Base-by-base conservation (phyloP, 2,888 invertebrate species). In the Pocota personata region DNA sequence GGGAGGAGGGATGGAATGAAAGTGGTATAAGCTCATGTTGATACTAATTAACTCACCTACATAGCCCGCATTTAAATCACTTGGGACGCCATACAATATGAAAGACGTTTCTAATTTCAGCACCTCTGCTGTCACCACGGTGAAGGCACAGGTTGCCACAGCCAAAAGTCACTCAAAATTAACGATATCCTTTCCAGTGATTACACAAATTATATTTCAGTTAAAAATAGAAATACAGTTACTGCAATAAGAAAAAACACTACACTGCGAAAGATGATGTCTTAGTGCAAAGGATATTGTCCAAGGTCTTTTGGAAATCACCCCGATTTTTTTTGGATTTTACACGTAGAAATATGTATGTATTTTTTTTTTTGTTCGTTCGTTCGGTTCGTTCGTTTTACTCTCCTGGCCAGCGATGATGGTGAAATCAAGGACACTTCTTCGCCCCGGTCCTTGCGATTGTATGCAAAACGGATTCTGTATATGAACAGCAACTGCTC, bases 1-100 rank as follows among this genome's bases (percentile, higher is more conserved):
- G 19, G 58, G 21, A 40, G n/a, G n/a, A n/a, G n/a, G n/a, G n/a
- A n/a, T n/a, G n/a, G n/a, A n/a, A 50, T 30, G 40, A 72, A 32
- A 48, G 48, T 57, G 19, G 55, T 21, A 24, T 58, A 43, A 52
- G 8, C 60, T 35, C 55, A 27, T 32, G 55, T 32, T 40, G 8
- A 57, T 8, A 73, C 72, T 73, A 79, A 79, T 84, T 84, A 75
- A 84, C 83, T 84, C 73, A 84, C 83, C 83, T 79, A 84, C 83
- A 79, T 69, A 37, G 14, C 62, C 32, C 12, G 79, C 83, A 84
- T 78, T 62, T 73, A 79, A 83, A 69, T 84, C 69, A 69, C 69
- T 58, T n/a, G 46, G 24, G 55, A 78, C 46, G 46, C 24, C 67
- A 67, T 62, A 46, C 19, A 43, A 35, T 35, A 16, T 35, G 10